Base-by-base conservation (phyloP, 2,113 vertebrate species). In the Malurus elegans region DNA sequence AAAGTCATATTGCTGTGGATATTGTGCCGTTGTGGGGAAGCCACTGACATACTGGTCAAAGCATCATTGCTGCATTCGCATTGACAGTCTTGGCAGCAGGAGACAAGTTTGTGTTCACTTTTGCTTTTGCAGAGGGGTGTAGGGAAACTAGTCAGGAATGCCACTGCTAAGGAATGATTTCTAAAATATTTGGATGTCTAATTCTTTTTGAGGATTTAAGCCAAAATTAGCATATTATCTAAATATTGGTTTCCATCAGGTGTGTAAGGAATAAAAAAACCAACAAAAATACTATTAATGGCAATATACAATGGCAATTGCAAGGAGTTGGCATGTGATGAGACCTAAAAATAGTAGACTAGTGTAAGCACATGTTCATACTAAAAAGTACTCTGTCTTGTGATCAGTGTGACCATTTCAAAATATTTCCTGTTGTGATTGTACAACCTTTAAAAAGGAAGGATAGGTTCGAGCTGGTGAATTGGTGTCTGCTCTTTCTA, bases 391-490 rank as follows among this genome's bases (percentile, higher is more conserved):
- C 44, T 80, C 92, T 96, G 79, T 88, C 95, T 95, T 93, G 90
- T 97, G 96, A 96, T 94, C 72, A 76, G 36, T 71, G 50, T 67
- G 60, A 80, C 69, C 48, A 84, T 96, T 97, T 94, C 83, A 96
- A 97, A 96, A 90, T 94, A 92, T 96, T 96, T 97, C 96, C 95
- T 96, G 92, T 95, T 96, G 82, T 90, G 56, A 90, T 45, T 66
- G 26, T 93, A 86, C 28, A 95, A 75, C 26, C 34, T 92, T 82
- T 72, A 34, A 84, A 73, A 86, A 67, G 38, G 90, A 91, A 83
- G 7, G 6, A 31, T 71, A 24, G 6, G 28, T 57, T 79, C 87
- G 53, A 83, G 24, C 31, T 72, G 40, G n/a, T 51, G 38, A 90
- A 74, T 67, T 60, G 9, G 31, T 91, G 31, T 74, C 62, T 85